These are phyloP conservation scores for Pachyramphus minor DNA, from an alignment of 2,113 vertebrate genomes.

Conservation along the genomic window DNA sequence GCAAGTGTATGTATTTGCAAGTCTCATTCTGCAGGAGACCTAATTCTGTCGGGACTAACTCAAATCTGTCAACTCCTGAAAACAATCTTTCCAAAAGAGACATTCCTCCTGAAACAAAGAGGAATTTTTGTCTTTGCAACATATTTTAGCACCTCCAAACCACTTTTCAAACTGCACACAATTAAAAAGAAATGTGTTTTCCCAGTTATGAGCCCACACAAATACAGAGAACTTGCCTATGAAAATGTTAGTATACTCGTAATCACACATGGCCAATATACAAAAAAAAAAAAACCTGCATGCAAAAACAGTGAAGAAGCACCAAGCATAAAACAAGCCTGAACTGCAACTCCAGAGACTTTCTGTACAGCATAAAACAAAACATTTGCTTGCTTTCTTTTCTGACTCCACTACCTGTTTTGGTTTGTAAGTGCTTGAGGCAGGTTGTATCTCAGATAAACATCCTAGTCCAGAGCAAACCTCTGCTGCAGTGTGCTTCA, in stretches of 20 bases:
- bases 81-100: neutral
- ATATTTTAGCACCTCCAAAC: neutral
- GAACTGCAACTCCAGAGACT: neutral
- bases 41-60: neutral
- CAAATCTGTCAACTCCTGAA: neutral
- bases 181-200: neutral
- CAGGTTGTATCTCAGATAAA: neutral
- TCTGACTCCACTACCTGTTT: neutral
- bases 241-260: neutral
- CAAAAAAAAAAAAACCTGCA: neutral
- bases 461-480: neutral
- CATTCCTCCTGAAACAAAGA: neutral
- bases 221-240: neutral
- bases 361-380: neutral
- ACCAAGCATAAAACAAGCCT: neutral
- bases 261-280: neutral
- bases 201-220: neutral
- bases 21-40: neutral
- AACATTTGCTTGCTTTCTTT: neutral
- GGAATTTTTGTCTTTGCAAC: neutral
- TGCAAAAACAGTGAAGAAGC: neutral
- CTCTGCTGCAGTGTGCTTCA: neutral
- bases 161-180: neutral
- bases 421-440: neutral
- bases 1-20: neutral